A percentile compares a stretch with the other conserved stretches of the same genome.
Evolutionary conservation across 2,888 invertebrate genomes (phyloP).

Genomic region (Drosophila kokeensis): DNA sequence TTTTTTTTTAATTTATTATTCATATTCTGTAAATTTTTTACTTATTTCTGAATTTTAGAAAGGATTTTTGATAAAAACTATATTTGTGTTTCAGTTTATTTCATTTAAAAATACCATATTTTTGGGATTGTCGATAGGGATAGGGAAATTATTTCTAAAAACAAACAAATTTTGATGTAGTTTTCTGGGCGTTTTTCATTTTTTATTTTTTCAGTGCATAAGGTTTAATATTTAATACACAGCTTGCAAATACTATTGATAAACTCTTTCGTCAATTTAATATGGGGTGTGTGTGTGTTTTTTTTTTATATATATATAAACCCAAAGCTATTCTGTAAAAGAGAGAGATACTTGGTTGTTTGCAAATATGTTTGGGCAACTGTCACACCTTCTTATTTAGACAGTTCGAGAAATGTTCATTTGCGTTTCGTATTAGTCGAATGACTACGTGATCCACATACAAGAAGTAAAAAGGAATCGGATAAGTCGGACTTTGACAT

Average conservation of each 20-base stretch:
- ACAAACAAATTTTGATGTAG: not conserved
- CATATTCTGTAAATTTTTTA: not conserved
- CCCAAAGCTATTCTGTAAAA: not conserved
- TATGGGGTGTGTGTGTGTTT: not conserved
- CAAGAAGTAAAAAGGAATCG: conserved; percentile 20
- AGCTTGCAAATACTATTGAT: conserved; percentile 1
- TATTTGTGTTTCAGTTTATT: not conserved
- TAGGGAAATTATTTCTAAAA: not conserved
- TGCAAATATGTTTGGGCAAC: conserved; percentile 4
- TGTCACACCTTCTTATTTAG: conserved; percentile 21
- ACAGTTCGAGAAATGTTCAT: conserved; percentile 46
- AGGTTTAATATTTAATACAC: conserved; percentile 1
- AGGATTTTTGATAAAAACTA: not conserved
- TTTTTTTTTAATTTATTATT: not conserved
- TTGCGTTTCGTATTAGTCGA: conserved; percentile 73
- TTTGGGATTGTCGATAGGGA: no score
- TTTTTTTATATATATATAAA: not conserved
- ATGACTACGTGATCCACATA: conserved; percentile 69
- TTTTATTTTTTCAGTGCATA: not conserved
- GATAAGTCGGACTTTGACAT: conserved; percentile 1
- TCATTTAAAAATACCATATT: not conserved
- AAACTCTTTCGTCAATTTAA: not conserved
- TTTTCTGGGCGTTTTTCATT: not conserved
- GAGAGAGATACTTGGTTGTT: not conserved
- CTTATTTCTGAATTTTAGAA: not conserved